A percentile compares a stretch with the other conserved stretches of the same genome.
phyloP scores from a whole-genome alignment of 2,888 invertebrate species.

The Thyatira batis region DNA sequence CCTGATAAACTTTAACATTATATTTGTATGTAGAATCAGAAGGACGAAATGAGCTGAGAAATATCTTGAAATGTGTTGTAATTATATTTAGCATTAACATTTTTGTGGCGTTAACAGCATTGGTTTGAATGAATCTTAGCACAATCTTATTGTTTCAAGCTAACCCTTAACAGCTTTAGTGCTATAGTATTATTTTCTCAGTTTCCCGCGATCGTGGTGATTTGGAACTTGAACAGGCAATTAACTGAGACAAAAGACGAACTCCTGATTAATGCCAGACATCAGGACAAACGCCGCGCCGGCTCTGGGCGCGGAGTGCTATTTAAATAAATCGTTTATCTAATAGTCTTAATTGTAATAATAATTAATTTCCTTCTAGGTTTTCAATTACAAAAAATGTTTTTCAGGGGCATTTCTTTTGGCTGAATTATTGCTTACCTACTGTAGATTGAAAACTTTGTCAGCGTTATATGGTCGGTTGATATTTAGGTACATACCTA shows the following conservation, averaged over 20 bases:
- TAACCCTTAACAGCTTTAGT: background rate
- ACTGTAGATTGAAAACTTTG: no score
- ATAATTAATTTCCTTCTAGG: conserved; percentile 6
- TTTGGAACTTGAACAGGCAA: conserved; percentile 28
- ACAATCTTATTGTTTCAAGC: background rate
- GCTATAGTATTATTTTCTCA: background rate
- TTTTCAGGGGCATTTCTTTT: background rate
- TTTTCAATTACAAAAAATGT: background rate
- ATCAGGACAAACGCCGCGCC: conserved; percentile 24
- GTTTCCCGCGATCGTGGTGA: conserved; percentile 13
- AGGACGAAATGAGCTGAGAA: no score
- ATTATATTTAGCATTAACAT: no score
- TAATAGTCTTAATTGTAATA: conserved; percentile 9
- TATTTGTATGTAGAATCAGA: no score
- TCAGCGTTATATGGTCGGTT: no score
- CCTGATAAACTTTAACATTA: no score
- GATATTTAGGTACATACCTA: no score
- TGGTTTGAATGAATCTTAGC: background rate
- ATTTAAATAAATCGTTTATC: conserved; percentile 6
- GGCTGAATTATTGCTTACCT: background rate
- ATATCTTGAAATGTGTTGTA: no score
- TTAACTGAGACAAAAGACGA: conserved; percentile 41
- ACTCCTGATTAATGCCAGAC: conserved; percentile 35
- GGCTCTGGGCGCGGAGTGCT: background rate
- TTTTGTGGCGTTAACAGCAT: no score